These are phyloP conservation scores for Sciurus niger DNA, from an alignment of 2,113 vertebrate genomes.

Conservation along the genomic window DNA sequence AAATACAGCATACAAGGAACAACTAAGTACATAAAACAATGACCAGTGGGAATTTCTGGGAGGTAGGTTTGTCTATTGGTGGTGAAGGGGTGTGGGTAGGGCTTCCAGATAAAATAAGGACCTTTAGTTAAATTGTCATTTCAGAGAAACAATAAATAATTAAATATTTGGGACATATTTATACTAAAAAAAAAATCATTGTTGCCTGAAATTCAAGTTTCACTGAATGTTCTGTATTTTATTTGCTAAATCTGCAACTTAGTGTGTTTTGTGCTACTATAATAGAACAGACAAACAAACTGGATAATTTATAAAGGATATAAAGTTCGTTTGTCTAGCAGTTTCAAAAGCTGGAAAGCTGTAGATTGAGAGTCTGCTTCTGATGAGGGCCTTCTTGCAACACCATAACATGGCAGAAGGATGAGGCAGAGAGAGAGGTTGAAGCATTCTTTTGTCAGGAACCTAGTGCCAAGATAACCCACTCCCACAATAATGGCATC, in stretches of 20 bases:
- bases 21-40: background rate
- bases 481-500: background rate
- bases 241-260: background rate
- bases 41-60: background rate
- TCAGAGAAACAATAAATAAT: background rate
- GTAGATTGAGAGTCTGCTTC: background rate
- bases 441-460: background rate
- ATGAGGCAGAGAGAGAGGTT: background rate
- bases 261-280: background rate
- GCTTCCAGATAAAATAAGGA: conserved; percentile 11
- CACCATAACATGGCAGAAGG: background rate
- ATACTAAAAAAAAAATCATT: background rate
- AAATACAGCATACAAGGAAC: background rate
- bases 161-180: background rate
- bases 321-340: background rate
- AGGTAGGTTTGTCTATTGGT: background rate
- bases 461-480: background rate
- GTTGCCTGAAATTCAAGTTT: conserved; percentile 50
- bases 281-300: background rate
- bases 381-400: background rate
- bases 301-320: background rate
- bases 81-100: background rate
- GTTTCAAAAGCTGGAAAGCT: background rate
- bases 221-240: background rate
- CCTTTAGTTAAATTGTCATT: background rate